Evolutionary conservation across 2,888 invertebrate genomes (phyloP).

Genomic region (Callyntrura guangdongensis): DNA sequence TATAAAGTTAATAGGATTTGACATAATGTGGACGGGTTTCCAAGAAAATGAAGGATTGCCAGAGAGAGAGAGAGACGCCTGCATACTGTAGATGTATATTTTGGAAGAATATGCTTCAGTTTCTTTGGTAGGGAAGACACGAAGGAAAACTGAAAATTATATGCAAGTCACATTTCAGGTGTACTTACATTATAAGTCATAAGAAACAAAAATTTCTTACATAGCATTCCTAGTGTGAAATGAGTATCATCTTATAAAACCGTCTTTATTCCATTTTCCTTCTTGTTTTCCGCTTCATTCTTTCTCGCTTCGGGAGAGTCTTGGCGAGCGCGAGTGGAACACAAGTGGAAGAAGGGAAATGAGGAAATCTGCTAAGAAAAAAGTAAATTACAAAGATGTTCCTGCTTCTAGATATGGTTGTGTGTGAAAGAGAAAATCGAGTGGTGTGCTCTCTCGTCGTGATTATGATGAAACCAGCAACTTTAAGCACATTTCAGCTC

Average conservation of each 20-base stretch:
- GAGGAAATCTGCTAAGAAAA: conserved; percentile 36
- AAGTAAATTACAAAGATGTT: conserved; percentile 65
- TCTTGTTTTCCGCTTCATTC: conserved; percentile 35
- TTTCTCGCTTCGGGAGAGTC: not conserved
- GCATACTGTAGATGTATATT: not conserved
- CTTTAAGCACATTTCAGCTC: conserved; percentile 61
- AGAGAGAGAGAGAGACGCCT: too few relatives aligned
- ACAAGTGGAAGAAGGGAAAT: conserved; percentile 49
- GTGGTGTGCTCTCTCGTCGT: conserved; percentile 19
- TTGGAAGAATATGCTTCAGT: too few relatives aligned
- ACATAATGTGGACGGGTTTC: not conserved
- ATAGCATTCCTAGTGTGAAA: not conserved
- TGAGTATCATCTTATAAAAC: not conserved
- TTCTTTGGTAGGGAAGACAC: too few relatives aligned
- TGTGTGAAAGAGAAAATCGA: not conserved
- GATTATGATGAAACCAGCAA: conserved; percentile 73
- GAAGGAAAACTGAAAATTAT: not conserved
- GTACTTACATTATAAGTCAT: not conserved
- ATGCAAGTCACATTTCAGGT: not conserved
- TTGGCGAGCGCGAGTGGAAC: not conserved
- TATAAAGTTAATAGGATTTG: conserved; percentile 19
- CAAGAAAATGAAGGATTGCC: too few relatives aligned
- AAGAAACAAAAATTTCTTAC: not conserved
- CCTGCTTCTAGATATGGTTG: conserved; percentile 29
- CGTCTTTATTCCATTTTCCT: not conserved